Evolutionary conservation across 2,797 vertebrate genomes (phyloP), one percentile per base, ranked within the genome.

Genomic region (Sarcoramphus papa): DNA sequence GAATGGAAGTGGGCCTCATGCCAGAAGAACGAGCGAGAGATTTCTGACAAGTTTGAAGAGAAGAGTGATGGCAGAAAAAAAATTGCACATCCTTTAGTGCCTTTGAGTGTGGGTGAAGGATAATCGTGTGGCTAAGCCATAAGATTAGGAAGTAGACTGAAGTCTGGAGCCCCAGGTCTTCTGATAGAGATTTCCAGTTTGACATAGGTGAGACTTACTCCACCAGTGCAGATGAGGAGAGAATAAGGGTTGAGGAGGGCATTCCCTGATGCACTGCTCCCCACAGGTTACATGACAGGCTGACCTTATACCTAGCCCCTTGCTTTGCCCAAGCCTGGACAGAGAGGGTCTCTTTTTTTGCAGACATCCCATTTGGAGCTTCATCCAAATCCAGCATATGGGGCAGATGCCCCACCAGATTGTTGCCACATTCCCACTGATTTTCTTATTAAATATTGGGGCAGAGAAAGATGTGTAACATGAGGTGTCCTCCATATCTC

Each of bases 21-120:
- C 89, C 92, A 97, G 80, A 30, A 82, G 68, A 95, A 75, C 12
- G 0, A 40, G 57, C 3, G 20, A 62, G 63, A 81, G 50, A n/a
- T 67, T 87, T 50, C 63, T 91, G 90, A 95, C 87, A 77, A 57
- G 48, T 77, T n/a, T 54, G 84, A 88, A 74, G 93, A 81, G 53
- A 74, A 94, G 74, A 92, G 82, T 80, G 93, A 89, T 90, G 68
- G 73, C 54, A 80, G 80, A 74, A 83, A 89, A 86, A 85, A 41
- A 76, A 37, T 4, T 73, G 50, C 54, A 76, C 85, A 75, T 95
- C 92, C 79, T 40, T 23, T 73, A 86, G 87, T 40, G 63, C 41
- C 24, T 77, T 47, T 12, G 76, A 90, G 91, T 78, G 83, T 50
- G 35, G 27, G 28, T 70, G 90, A 90, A 84, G 78, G 35, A 7